phyloP scores from a whole-genome alignment of 2,113 vertebrate species.

The Oreotrochilus melanogaster region DNA sequence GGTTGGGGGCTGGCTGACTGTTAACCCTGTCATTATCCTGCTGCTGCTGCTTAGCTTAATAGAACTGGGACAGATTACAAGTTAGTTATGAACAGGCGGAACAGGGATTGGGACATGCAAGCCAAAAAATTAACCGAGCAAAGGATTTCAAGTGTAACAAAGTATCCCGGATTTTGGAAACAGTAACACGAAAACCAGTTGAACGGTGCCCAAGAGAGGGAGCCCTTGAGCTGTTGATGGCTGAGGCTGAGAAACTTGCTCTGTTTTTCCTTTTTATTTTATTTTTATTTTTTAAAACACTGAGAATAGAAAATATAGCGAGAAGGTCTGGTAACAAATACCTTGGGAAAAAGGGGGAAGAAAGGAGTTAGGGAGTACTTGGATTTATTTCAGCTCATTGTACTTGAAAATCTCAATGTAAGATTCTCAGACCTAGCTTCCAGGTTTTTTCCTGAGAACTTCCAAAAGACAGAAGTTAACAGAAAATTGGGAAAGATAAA shows the following conservation, averaged over 20 bases:
- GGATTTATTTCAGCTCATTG: neutral
- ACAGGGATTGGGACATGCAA: neutral
- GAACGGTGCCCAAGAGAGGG: neutral
- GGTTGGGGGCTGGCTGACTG: neutral
- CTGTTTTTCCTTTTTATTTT: neutral
- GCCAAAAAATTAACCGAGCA: neutral
- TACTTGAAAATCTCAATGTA: neutral
- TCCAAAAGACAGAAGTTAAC: neutral
- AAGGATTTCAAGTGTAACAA: neutral
- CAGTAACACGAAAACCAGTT: neutral
- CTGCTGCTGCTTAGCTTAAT: neutral
- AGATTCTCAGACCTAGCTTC: neutral
- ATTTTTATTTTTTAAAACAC: neutral
- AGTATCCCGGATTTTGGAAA: neutral
- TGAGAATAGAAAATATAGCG: neutral
- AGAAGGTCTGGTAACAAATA: neutral
- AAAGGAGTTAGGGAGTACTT: neutral
- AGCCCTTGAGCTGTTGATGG: neutral
- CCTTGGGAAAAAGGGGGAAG: neutral
- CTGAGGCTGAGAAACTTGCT: neutral
- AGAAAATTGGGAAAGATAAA: neutral
- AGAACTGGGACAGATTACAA: neutral
- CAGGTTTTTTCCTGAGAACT: neutral
- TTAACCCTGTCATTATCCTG: neutral
- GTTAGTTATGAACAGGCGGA: neutral